Evolutionary conservation across 2,797 vertebrate genomes (phyloP), one percentile per base, ranked within the genome.

Genomic region (Gallinago nigripennis): DNA sequence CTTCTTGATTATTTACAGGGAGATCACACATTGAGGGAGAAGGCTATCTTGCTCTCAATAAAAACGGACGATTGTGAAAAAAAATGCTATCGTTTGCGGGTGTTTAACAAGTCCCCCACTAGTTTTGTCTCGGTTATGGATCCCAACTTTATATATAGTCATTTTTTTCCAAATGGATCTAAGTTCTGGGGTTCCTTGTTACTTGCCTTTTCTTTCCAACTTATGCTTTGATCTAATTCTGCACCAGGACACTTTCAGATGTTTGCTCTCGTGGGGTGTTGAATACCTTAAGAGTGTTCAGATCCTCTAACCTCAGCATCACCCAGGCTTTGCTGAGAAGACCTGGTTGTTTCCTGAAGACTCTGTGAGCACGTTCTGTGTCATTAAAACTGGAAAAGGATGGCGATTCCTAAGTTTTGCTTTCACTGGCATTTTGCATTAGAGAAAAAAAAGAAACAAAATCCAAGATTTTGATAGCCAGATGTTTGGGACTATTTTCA

Each of bases 191-290:
- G 33, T 50, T 81, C 19, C 28, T 77, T 66, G 51, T 70, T 94
- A 66, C n/a, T 71, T 82, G 8, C 23, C 63, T 89, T 94, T 95
- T 87, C 50, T 80, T 92, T 88, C 57, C 76, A 77, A 28, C 70
- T 66, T 91, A 31, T 64, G 16, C 15, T 86, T 92, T 90, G 71
- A 82, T 57, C 16, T 65, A 68, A 71, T 78, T 86, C 21, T 84
- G 41, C 45, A 81, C 21, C 31, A 88, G 27, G 39, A 71, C 20
- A 28, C 64, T 90, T 92, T 45, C 61, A 79, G 66, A 76, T 54
- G 35, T 86, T 93, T 73, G 19, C 5, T 69, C 30, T 43, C 63
- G 24, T 63, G 66, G 84, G 50, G 18, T 33, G 16, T 46, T 71
- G 66, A 91, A 16, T 24, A 66, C 51, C 16, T 76, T 76, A 93